Evolutionary conservation across 2,797 vertebrate species (phyloP).

Genomic region (Miichthys miiuy): DNA sequence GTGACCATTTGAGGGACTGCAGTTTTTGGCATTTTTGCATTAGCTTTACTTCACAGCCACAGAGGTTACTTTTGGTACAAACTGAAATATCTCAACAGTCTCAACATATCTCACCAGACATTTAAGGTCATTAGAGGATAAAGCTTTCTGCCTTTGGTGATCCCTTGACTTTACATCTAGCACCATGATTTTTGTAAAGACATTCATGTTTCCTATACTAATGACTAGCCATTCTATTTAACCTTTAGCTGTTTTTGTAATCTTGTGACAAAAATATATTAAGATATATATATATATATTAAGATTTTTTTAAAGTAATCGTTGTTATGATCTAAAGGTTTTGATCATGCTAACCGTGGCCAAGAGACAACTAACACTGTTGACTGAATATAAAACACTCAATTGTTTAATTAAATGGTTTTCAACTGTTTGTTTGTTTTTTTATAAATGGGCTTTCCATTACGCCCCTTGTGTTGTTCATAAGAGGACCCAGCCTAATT

Average conservation of each 20-base stretch:
- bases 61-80: too few species aligned
- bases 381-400: background rate
- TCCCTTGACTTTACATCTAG: background rate
- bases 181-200: too few species aligned
- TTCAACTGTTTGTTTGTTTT: background rate
- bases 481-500: background rate
- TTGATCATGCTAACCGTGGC: background rate
- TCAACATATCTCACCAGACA: too few species aligned
- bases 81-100: background rate
- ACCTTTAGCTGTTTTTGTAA: background rate
- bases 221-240: too few species aligned
- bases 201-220: too few species aligned
- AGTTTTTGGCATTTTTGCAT: too few species aligned
- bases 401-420: background rate
- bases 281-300: too few species aligned
- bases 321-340: background rate
- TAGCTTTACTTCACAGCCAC: too few species aligned
- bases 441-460: background rate
- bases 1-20: too few species aligned
- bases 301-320: background rate
- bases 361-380: background rate
- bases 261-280: background rate
- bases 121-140: background rate
- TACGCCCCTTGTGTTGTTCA: background rate
- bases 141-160: background rate